Base-by-base conservation (phyloP, 1,140 invertebrate genomes). In the Scylla paramamosain region DNA sequence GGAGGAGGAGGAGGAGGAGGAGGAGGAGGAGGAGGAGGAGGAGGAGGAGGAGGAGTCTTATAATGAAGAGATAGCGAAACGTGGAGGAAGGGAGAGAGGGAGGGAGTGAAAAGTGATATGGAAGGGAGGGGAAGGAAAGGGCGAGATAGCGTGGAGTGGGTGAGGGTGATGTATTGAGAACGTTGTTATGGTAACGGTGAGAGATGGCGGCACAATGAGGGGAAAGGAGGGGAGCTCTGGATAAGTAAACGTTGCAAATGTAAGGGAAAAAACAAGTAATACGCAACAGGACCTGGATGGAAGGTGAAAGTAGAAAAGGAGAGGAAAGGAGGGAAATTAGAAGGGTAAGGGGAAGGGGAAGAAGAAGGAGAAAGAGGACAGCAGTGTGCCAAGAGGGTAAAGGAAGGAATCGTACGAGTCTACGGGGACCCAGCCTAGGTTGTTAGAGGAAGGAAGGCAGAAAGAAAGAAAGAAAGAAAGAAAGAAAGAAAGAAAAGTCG, bases 401-500 rank as follows among this genome's bases (percentile, higher is more conserved):
- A 14, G 83, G 87, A 28, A 29, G 39, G 39, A 48, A 32, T 28
- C 4, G 48, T 28, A 39, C 4, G 14, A 39, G 0, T 3, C 8
- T 25, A 8, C 0, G 67, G 29, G 29, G 67, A n/a, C 1, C 2
- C 20, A n/a, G 1, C 8, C 0, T 10, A 8, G 82, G 84, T 25
- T 16, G 39, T 16, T 8, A 48, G 4, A 46, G 4, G 25, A 14
- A 48, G 25, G 20, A 39, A 31, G 12, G 29, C 45, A 52, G 91
- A 67, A 29, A 67, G 46, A 59, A 39, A 28, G 83, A 46, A 46
- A 59, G 92, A 93, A 52, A 28, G 32, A 86, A 84, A 48, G 39
- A 48, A 46, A 39, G 83, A 48, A 29, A 10, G 82, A 46, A 46
- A 31, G 82, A 31, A 77, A 92, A 45, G 86, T 16, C 4, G 39